Conservation (phyloP, 2,797 vertebrate species). For the Mormyrops boulengeri region DNA sequence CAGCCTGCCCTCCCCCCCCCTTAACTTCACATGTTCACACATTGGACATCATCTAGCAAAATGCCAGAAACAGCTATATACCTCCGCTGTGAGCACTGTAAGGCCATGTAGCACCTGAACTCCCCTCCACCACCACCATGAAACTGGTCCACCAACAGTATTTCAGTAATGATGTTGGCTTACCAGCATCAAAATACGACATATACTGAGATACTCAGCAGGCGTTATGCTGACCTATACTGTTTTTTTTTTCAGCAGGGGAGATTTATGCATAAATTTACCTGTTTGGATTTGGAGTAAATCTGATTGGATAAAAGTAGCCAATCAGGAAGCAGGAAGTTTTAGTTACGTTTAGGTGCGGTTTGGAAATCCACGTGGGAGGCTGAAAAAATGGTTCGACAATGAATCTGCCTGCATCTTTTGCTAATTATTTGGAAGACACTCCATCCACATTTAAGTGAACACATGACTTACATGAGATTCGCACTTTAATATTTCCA, state of each 20-base stretch:
- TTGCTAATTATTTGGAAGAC: background rate
- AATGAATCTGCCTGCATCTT: background rate
- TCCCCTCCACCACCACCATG: background rate
- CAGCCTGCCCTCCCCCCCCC: background rate
- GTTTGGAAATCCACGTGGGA: background rate
- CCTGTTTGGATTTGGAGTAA: background rate
- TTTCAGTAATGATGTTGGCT: background rate
- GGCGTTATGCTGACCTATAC: background rate
- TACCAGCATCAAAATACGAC: background rate
- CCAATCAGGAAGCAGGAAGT: background rate
- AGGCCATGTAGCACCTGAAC: background rate
- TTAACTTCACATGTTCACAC: background rate
- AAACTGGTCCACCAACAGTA: background rate
- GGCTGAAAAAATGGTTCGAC: background rate
- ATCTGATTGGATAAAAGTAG: background rate
- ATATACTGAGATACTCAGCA: background rate
- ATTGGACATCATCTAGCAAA: background rate
- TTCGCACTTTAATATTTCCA: background rate
- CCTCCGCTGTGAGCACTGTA: background rate
- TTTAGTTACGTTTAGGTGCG: background rate
- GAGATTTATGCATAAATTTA: background rate
- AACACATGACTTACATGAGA: background rate
- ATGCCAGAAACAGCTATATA: background rate
- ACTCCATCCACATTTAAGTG: background rate
- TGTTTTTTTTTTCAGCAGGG: background rate